Conservation (phyloP, 2,888 invertebrate genomes). For the Dasypogon diadema region DNA sequence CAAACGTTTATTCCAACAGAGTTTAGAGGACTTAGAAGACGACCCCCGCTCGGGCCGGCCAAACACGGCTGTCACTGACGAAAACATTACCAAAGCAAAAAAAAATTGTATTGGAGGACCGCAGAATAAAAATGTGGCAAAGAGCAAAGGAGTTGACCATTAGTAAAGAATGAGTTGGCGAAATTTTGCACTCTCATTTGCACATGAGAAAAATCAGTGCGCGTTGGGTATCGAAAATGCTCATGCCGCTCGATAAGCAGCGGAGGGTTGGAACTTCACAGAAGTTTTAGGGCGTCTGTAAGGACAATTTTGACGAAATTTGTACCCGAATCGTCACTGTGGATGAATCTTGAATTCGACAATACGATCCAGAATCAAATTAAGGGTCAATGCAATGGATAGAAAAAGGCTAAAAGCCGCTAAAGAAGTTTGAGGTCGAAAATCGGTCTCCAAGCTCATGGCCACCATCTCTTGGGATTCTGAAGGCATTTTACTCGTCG, state of each 20-base stretch:
- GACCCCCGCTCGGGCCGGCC: conserved; percentile 15
- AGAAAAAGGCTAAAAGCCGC: neutral
- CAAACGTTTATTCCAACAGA: conserved; percentile 14
- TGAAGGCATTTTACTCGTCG: neutral
- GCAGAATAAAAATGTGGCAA: conserved; percentile 37
- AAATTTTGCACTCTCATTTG: conserved; percentile 25
- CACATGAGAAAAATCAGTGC: conserved; percentile 20
- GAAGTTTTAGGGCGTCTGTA: no score
- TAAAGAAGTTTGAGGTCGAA: neutral
- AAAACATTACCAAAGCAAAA: conserved; percentile 18
- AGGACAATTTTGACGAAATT: neutral
- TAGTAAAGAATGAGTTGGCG: conserved; percentile 36
- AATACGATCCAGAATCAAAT: neutral
- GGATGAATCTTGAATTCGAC: neutral
- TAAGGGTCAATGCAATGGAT: neutral
- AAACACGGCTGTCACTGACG: neutral
- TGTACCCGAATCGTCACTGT: neutral
- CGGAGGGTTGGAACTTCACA: neutral
- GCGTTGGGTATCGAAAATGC: conserved; percentile 9
- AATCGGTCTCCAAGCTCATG: neutral
- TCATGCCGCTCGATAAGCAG: neutral
- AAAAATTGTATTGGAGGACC: conserved; percentile 27
- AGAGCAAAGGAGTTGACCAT: conserved; percentile 21
- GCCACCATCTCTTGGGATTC: neutral
- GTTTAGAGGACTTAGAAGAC: conserved; percentile 24